A percentile compares a stretch with the other conserved stretches of the same genome.
Conservation (phyloP, 2,888 invertebrate genomes). For the Lydus trimaculatus region DNA sequence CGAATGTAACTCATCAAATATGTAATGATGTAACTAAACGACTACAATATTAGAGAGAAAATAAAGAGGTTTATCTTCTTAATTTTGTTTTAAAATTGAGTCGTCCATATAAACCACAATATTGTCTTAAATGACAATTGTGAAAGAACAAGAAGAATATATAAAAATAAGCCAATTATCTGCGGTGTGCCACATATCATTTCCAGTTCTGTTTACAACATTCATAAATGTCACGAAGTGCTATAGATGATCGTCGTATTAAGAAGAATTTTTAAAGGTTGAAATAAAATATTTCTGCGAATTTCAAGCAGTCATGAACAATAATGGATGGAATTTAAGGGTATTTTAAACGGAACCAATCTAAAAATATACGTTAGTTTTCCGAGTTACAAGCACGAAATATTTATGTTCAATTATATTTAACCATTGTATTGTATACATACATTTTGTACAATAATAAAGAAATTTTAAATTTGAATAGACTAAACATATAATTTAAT, state of each 20-base stretch:
- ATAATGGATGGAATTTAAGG: conserved; percentile 2
- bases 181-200: conserved; percentile 4
- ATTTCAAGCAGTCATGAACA: conserved; percentile 4
- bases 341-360: neutral
- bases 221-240: conserved; percentile 2
- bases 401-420: conserved; percentile 7
- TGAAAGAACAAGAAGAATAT: neutral
- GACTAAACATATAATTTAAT: conserved; percentile 14
- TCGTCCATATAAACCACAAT: conserved; percentile 2
- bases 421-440: conserved; percentile 4
- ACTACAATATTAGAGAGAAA: neutral
- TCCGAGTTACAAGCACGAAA: conserved; percentile 8
- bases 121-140: conserved; percentile 3
- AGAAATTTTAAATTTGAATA: conserved; percentile 4
- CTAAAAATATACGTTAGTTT: conserved; percentile 4
- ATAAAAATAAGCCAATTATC: neutral
- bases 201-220: conserved; percentile 4
- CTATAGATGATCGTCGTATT: conserved; percentile 2
- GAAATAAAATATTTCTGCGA: conserved; percentile 1
- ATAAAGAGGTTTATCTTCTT: neutral
- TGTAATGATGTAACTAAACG: neutral
- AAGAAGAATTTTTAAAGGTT: conserved; percentile 4
- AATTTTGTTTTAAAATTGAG: neutral
- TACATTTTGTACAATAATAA: conserved; percentile 3
- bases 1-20: neutral